phyloP scores from a whole-genome alignment of 2,113 vertebrate genomes.

The Catagonus wagneri region DNA sequence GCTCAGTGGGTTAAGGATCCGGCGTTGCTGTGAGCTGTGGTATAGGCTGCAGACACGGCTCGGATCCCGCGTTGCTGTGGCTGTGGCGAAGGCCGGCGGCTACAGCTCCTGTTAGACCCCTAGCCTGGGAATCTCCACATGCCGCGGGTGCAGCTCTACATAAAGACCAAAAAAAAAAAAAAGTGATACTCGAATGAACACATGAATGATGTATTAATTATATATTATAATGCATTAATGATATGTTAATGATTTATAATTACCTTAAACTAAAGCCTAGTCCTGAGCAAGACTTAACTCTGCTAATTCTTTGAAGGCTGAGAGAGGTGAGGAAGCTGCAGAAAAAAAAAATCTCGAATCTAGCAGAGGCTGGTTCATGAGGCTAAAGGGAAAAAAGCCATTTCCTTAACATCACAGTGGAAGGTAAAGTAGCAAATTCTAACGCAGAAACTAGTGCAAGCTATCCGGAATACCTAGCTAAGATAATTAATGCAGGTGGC shows the following conservation, averaged over 20 bases:
- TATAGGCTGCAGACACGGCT: too few relatives aligned
- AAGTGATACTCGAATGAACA: neutral
- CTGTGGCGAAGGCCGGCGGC: too few relatives aligned
- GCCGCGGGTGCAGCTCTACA: too few relatives aligned
- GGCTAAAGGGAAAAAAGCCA: neutral
- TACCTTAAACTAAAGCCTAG: neutral
- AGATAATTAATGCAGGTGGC: neutral
- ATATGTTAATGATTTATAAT: too few relatives aligned
- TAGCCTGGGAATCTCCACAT: too few relatives aligned
- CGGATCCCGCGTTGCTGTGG: too few relatives aligned
- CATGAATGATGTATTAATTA: too few relatives aligned
- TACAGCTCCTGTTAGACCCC: too few relatives aligned
- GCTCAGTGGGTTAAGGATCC: too few relatives aligned
- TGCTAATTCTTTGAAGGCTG: neutral
- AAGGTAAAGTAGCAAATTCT: neutral
- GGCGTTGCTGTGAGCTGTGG: too few relatives aligned
- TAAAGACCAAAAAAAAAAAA: neutral
- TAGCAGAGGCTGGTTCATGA: neutral
- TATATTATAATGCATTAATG: too few relatives aligned
- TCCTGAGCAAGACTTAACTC: neutral
- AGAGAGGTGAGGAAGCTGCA: neutral
- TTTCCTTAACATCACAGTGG: neutral
- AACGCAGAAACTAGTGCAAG: neutral
- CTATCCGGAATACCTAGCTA: too few relatives aligned
- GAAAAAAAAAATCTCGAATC: neutral